Evolutionary conservation across 2,113 vertebrate species (phyloP), one percentile per base, ranked within the genome.

Genomic region (Carassius auratus): DNA sequence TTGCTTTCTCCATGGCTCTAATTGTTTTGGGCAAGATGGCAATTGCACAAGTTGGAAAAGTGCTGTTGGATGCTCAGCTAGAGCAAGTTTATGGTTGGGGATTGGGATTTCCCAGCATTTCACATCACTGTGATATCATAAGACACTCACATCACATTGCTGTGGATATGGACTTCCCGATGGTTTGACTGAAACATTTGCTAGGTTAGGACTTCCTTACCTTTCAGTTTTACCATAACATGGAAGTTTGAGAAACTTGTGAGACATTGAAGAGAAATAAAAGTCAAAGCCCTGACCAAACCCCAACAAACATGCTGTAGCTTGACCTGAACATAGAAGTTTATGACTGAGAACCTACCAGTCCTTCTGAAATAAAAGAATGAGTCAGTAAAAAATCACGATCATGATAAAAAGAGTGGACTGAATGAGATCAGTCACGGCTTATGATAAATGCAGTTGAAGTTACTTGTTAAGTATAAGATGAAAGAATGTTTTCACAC

Each of bases 151-250:
- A 61, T 26, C 26, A 13, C 6, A 61, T 38, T 42, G 30, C 33
- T 45, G 59, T 80, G 36, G 77, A 59, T 64, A n/a, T 80, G 77
- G 36, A 14, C 38, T 80, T 80, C 59, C 59, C 12, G 5, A 15
- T 15, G 14, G 36, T 48, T 14, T 26, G 36, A 80, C 0, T 79
- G 59, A 48, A 36, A 79, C 13, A 45, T 9, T 1, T 45, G 42
- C 42, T 45, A 9, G 42, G 42, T 8, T 9, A 45, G 42, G 42
- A 50, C 42, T 17, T 61, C 57, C 76, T 78, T 42, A 61, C 33
- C 33, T 21, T 62, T 19, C 55, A 79, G 55, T 79, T 79, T 61
- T 42, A 38, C 5, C 21, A 26, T 74, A 26, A 80, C 4, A 4
- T 48, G 78, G 36, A 61, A 61, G 57, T 45, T 15, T 79, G 4